Evolutionary conservation across 2,113 vertebrate genomes (phyloP), one percentile per base, ranked within the genome.

Genomic region (Coreoperca whiteheadi): DNA sequence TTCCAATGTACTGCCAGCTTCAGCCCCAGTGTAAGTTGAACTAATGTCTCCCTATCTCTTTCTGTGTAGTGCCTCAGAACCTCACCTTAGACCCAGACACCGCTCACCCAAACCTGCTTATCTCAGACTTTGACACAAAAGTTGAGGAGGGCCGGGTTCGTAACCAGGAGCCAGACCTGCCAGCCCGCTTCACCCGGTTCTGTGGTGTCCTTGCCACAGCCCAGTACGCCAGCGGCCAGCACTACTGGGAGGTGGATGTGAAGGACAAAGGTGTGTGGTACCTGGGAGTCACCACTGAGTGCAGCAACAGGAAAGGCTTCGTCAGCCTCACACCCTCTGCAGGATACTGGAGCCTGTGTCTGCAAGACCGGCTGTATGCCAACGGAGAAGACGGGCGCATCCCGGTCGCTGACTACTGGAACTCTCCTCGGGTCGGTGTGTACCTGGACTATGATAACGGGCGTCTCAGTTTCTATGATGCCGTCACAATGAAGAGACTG

Each of bases 241-340:
- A 96, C 79, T 96, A 96, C 92, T 96, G 96, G 96, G 96, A 96
- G 78, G 95, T 96, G 86, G 95, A 96, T 2, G 96, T 96, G 64
- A 91, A 87, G 68, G 95, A 96, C 93, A 96, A 96, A 66, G 95
- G 95, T 0, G 95, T 96, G 51, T 96, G 96, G 95, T 96, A 96
- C 92, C 91, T 96, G 87, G 96, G 96, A 5, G 94, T 96, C 80
- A 96, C 95, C 80, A 94, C 94, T 0, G 92, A 94, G 73, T 84
- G 90, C 91, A 96, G 96, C 93, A 96, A 95, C 91, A 94, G 95
- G 50, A 96, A 96, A 84, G 96, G 95, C 67, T 96, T 95, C 0
- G 94, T 96, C 73, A 95, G 85, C 75, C 93, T 96, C 6, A 86
- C 90, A 0, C 96, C 96, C 0, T 94, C 94, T 0, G 86, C 94